Conservation (phyloP, 2,888 invertebrate genomes). For the Callinectes sapidus region DNA sequence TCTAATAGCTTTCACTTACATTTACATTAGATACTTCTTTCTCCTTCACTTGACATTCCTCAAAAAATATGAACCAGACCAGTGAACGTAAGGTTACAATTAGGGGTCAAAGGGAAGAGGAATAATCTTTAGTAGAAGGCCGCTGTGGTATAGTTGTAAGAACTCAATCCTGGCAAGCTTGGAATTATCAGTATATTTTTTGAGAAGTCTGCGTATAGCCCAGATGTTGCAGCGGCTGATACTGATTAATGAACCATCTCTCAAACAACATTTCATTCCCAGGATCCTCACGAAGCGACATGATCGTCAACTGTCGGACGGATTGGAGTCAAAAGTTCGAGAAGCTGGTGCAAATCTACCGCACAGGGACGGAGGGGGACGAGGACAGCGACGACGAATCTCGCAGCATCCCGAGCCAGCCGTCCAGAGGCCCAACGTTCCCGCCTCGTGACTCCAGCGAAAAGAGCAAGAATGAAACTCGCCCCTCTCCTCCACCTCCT, state of each 20-base stretch:
- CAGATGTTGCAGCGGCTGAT: too few species aligned
- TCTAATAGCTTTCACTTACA: neutral
- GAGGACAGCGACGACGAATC: constrained; percentile 70
- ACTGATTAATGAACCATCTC: too few species aligned
- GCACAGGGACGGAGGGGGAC: constrained; percentile 49
- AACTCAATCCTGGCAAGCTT: neutral
- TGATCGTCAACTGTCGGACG: constrained; percentile 55
- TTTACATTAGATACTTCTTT: neutral
- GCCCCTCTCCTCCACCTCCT: neutral
- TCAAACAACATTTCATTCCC: neutral
- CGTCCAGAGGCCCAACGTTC: neutral
- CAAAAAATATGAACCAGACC: neutral
- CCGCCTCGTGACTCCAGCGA: neutral
- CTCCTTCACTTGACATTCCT: neutral
- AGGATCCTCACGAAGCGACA: constrained; percentile 58
- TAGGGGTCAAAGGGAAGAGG: neutral
- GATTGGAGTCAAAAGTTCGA: constrained; percentile 71
- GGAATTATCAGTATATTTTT: neutral
- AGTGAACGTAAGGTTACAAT: neutral
- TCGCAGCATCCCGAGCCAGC: constrained; percentile 36
- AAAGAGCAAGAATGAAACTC: neutral
- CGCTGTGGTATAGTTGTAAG: neutral
- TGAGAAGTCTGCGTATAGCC: too few species aligned
- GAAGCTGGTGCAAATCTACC: constrained; percentile 64
- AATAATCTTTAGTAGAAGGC: neutral